phyloP scores from a whole-genome alignment of 1,140 invertebrate species.

The Drosophila albomicans region DNA sequence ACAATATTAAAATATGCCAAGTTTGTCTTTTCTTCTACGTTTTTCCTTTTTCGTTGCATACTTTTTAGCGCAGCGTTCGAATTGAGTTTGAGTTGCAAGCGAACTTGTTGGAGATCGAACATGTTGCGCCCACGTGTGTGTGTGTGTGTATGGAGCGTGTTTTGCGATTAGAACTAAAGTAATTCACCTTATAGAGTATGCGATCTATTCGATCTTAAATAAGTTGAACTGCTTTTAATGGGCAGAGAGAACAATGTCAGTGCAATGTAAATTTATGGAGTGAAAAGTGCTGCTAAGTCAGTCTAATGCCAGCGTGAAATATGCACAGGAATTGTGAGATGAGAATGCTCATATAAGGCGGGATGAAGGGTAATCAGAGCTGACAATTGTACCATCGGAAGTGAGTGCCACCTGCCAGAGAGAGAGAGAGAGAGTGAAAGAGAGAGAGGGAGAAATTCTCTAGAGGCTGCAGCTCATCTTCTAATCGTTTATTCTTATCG shows the following conservation, averaged over 20 bases:
- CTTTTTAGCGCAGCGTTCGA: background rate
- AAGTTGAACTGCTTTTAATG: background rate
- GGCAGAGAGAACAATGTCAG: background rate
- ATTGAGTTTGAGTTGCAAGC: constrained; percentile 16
- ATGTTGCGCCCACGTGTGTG: constrained; percentile 18
- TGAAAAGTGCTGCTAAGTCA: background rate
- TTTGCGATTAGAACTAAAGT: background rate
- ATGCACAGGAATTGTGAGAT: constrained; percentile 1
- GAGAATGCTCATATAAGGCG: constrained; percentile 1
- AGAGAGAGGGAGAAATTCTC: background rate
- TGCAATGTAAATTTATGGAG: constrained; percentile 4
- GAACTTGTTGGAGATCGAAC: constrained; percentile 36
- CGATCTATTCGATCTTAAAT: too few species aligned
- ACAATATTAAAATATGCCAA: constrained; percentile 45
- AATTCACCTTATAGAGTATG: background rate
- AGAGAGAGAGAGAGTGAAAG: background rate
- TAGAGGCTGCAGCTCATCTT: constrained; percentile 29
- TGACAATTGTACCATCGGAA: constrained; percentile 31
- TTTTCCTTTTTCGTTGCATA: constrained; percentile 18
- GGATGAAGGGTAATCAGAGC: constrained; percentile 10
- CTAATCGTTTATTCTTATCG: constrained; percentile 36
- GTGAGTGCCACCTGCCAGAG: constrained; percentile 20
- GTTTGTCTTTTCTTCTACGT: background rate
- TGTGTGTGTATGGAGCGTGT: constrained; percentile 9
- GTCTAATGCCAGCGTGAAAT: constrained; percentile 15